Evolutionary conservation across 2,113 vertebrate species (phyloP).

Genomic region (Pomatorhinus ruficollis): DNA sequence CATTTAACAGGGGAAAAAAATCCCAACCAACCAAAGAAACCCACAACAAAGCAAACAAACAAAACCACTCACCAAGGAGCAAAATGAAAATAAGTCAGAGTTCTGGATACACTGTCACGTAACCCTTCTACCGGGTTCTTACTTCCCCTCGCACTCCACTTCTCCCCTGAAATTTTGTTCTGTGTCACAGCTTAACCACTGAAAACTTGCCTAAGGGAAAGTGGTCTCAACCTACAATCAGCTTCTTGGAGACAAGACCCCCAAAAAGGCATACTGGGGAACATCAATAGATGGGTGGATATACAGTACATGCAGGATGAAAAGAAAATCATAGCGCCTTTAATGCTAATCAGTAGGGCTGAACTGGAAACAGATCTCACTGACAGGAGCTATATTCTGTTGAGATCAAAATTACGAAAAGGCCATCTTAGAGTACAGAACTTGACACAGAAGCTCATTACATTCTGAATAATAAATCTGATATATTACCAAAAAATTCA

Average conservation of each 20-base stretch:
- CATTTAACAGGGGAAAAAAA: background rate
- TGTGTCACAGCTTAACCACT: rapidly evolving
- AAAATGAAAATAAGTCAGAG: background rate
- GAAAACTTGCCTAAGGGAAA: background rate
- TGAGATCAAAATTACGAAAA: background rate
- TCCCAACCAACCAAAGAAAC: background rate
- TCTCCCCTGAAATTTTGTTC: background rate
- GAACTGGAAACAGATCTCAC: background rate
- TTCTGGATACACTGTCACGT: background rate
- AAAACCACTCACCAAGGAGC: background rate
- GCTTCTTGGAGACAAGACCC: background rate
- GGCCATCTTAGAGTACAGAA: background rate
- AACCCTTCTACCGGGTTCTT: background rate
- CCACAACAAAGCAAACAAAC: background rate
- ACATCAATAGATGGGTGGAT: background rate
- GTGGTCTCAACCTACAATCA: background rate
- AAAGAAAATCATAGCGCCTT: background rate
- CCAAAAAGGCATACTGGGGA: background rate
- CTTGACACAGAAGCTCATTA: background rate
- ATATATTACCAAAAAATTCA: background rate
- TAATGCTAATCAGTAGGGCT: background rate
- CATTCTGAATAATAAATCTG: background rate
- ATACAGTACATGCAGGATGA: background rate
- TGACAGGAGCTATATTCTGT: background rate
- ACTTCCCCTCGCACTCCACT: background rate